Evolutionary conservation across 2,797 vertebrate genomes (phyloP).

Genomic region (Gambusia yucatana): DNA sequence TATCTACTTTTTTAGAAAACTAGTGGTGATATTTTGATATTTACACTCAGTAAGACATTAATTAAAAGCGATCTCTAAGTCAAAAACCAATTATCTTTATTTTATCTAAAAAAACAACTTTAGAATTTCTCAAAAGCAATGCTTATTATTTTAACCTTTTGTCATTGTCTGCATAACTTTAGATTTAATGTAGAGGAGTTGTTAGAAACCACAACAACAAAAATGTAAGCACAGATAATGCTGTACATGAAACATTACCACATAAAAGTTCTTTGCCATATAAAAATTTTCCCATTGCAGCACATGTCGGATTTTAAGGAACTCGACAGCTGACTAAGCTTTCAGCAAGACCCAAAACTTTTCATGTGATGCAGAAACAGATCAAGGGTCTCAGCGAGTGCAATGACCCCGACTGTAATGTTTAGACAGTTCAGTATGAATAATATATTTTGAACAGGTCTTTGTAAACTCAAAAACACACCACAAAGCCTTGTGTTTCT

Average conservation of each 20-base stretch:
- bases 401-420: not conserved
- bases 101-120: not conserved
- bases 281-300: not conserved
- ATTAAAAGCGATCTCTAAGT: no score
- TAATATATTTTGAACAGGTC: not conserved
- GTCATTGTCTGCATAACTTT: not conserved
- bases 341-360: conserved; percentile 12
- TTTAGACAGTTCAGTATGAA: conserved; percentile 4
- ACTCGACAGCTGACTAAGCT: not conserved
- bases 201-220: not conserved
- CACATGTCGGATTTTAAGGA: conserved; percentile 19
- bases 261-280: not conserved
- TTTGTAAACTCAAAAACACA: not conserved
- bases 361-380: conserved; percentile 18
- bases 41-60: not conserved
- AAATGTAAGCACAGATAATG: not conserved
- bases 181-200: not conserved
- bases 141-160: not conserved
- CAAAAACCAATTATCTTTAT: not conserved
- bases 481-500: not conserved
- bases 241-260: not conserved
- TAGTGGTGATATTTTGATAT: not conserved
- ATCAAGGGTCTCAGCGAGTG: conserved; percentile 1
- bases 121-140: not conserved
- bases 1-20: not conserved